Percentiles rank a stretch among this genome's conserved stretches.
Conservation (phyloP, 1,140 invertebrate species). For the Meteorus sp. region DNA sequence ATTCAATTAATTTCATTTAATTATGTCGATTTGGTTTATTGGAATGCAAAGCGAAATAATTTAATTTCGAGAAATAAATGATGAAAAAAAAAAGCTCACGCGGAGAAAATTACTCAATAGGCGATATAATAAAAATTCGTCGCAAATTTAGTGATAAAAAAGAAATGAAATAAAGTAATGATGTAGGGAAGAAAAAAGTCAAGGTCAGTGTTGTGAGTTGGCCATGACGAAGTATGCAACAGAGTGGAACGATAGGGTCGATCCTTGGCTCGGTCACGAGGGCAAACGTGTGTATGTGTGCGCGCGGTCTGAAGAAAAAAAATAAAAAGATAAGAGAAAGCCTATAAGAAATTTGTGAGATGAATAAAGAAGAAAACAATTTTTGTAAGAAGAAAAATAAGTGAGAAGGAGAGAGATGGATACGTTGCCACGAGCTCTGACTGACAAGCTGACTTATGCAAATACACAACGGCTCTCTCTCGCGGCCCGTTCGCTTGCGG, state of each 20-base stretch:
- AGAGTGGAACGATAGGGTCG: constrained; percentile 9
- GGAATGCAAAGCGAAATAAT: no score
- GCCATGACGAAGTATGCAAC: not conserved
- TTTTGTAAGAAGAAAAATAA: constrained; percentile 28
- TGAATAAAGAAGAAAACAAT: not conserved
- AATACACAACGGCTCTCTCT: constrained; percentile 39
- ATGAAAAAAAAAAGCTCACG: no score
- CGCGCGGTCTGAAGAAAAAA: no score
- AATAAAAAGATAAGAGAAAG: not conserved
- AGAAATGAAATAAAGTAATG: constrained; percentile 16
- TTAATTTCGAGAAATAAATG: no score
- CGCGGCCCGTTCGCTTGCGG: constrained; percentile 31
- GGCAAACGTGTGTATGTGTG: not conserved
- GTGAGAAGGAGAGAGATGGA: constrained; percentile 50
- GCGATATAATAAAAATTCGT: no score
- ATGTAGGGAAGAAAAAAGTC: constrained; percentile 3
- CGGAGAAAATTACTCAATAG: no score
- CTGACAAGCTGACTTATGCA: constrained; percentile 61
- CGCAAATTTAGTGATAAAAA: not conserved
- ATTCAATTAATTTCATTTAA: no score
- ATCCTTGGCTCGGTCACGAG: constrained; percentile 25
- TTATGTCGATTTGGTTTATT: no score
- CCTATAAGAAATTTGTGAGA: no score
- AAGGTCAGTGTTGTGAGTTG: constrained; percentile 6
- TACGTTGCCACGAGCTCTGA: constrained; percentile 55